Conservation (phyloP, 2,888 invertebrate genomes). For the Tenthredo mesomela region DNA sequence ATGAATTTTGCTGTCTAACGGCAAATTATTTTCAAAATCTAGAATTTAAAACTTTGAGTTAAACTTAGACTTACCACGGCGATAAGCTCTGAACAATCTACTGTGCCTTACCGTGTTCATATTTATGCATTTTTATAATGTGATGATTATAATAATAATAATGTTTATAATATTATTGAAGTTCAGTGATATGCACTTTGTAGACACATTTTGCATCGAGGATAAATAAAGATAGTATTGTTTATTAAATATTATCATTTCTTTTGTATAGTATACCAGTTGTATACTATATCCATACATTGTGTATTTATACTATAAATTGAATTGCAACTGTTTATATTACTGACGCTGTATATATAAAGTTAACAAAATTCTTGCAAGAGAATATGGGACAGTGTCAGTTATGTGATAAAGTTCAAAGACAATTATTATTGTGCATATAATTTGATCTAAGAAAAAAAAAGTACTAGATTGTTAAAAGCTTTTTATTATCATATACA, state of each 20-base stretch:
- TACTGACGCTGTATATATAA: neutral
- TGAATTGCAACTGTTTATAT: constrained; percentile 6
- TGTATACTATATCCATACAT: neutral
- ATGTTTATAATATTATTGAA: neutral
- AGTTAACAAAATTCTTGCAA: neutral
- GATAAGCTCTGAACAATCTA: neutral
- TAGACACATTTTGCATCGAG: constrained; percentile 31
- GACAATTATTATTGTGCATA: neutral
- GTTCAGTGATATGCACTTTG: constrained; percentile 15
- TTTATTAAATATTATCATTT: constrained; percentile 14
- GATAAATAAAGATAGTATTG: constrained; percentile 27
- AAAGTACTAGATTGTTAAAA: neutral
- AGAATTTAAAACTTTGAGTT: neutral
- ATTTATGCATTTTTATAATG: neutral
- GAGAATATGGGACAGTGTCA: neutral
- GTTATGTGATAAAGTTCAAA: neutral
- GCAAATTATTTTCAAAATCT: neutral
- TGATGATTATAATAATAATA: neutral
- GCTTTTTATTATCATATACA: neutral
- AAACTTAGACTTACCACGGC: neutral
- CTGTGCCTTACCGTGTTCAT: neutral
- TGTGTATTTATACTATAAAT: neutral
- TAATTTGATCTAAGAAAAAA: neutral
- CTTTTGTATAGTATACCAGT: neutral
- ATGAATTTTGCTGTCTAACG: neutral